Evolutionary conservation across 2,797 vertebrate species (phyloP), one percentile per base, ranked within the genome.

Genomic region (Enteromius afrohamiltoni): DNA sequence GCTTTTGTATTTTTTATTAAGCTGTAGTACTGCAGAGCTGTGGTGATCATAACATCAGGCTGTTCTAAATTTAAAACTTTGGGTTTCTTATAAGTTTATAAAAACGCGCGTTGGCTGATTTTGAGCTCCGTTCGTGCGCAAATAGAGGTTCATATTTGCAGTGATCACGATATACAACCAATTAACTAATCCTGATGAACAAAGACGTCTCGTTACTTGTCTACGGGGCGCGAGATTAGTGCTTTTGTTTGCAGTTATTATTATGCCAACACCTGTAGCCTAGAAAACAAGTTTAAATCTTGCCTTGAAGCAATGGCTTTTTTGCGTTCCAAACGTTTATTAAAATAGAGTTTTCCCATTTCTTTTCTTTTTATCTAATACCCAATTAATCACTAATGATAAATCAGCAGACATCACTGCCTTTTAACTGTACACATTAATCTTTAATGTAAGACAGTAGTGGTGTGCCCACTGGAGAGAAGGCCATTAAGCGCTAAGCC

Each of bases 401-500:
- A 83, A 71, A 62, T 78, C n/a, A 31, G 37, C 17, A 70, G 53
- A 49, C 51, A 77, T 62, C 37, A 2, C 17, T 40, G 8, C 64
- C 37, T 21, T 68, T 23, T 49, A 37, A 77, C 80, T 74, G 67
- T 81, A 67, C 80, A 79, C 73, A 75, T 75, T n/a, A 51, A 82
- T 84, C 47, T 79, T 82, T 78, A 84, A 86, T 77, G 17, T 84
- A 65, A 67, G 55, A 70, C 78, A 75, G 68, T 82, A 74, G 83
- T 80, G 53, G 79, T 74, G 78, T 84, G 51, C 67, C 79, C 84
- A 77, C 55, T 87, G 84, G 85, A 83, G 83, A 86, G 86, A 84
- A 86, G 85, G 68, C 86, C 88, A 90, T 88, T 88, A 90, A 74
- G 80, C 78, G 75, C 84, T 86, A 87, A 89, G 84, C 89, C 83